Evolutionary conservation across 2,888 invertebrate species (phyloP).

Genomic region (Oscheius myriophilus): DNA sequence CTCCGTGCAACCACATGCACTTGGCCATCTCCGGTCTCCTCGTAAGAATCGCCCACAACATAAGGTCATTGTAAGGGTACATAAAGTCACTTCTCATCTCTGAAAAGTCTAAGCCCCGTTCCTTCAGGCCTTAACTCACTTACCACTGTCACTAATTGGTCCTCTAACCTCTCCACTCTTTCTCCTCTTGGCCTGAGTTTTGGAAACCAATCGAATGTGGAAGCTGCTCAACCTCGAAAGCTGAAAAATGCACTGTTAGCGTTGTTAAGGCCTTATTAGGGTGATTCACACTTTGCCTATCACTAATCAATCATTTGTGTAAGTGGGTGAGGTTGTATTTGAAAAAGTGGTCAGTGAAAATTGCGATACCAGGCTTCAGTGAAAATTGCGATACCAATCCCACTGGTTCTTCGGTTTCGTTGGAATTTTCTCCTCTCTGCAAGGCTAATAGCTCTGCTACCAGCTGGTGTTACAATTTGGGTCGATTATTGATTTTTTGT

Average conservation of each 20-base stretch:
- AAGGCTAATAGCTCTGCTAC: no score
- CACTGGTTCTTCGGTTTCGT: no score
- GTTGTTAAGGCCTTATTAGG: no score
- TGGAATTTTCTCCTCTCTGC: no score
- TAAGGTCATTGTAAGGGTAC: constrained; percentile 91
- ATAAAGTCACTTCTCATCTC: constrained; percentile 29
- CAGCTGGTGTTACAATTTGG: no score
- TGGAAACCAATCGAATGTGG: constrained; percentile 27
- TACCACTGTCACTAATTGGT: constrained; percentile 8
- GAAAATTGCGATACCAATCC: no score
- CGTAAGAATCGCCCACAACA: constrained; percentile 93
- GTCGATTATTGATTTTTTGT: no score
- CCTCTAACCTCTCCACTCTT: constrained; percentile 23
- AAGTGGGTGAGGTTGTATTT: no score
- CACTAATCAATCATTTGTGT: no score
- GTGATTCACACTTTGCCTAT: no score
- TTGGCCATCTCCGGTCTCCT: constrained; percentile 94
- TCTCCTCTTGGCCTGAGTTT: constrained; percentile 37
- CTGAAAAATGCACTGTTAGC: constrained; percentile 3
- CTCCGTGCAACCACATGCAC: constrained; percentile 91
- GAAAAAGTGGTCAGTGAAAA: no score
- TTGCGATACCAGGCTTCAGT: no score
- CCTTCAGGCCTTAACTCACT: background rate
- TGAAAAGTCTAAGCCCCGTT: background rate
- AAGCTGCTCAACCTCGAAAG: constrained; percentile 25